Conservation (phyloP, 2,888 invertebrate genomes). For the Pristionchus exspectatus region DNA sequence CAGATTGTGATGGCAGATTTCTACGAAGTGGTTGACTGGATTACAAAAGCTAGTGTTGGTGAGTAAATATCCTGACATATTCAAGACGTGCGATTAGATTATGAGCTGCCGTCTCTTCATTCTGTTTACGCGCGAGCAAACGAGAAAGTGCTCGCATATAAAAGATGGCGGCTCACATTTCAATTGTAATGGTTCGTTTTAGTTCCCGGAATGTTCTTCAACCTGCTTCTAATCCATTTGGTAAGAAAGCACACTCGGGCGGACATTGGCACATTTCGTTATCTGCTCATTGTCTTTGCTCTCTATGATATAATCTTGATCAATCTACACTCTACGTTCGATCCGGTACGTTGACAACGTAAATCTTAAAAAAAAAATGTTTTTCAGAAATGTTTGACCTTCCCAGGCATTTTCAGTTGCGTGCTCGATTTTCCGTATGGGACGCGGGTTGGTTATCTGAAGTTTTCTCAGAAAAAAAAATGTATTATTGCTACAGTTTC, state of each 20-base stretch:
- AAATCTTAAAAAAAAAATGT: not conserved
- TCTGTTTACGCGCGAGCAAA: no score
- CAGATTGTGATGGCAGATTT: no score
- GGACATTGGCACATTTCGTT: not conserved
- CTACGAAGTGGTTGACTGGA: no score
- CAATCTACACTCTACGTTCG: not conserved
- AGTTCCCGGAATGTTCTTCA: not conserved
- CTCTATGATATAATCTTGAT: not conserved
- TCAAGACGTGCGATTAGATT: no score
- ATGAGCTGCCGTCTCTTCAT: no score
- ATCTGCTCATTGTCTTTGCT: not conserved
- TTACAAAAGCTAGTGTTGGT: no score
- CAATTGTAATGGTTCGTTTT: no score
- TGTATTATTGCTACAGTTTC: not conserved
- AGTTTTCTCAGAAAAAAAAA: not conserved
- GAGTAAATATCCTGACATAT: no score
- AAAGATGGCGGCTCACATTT: no score
- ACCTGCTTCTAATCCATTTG: not conserved
- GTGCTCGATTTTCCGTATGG: not conserved
- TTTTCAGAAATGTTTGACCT: not conserved
- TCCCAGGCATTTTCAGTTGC: not conserved
- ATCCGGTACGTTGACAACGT: not conserved
- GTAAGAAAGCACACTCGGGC: not conserved
- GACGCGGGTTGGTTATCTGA: not conserved
- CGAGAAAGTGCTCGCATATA: no score